Conservation (phyloP, 1,140 invertebrate genomes). For the Rhopalosiphum maidis region DNA sequence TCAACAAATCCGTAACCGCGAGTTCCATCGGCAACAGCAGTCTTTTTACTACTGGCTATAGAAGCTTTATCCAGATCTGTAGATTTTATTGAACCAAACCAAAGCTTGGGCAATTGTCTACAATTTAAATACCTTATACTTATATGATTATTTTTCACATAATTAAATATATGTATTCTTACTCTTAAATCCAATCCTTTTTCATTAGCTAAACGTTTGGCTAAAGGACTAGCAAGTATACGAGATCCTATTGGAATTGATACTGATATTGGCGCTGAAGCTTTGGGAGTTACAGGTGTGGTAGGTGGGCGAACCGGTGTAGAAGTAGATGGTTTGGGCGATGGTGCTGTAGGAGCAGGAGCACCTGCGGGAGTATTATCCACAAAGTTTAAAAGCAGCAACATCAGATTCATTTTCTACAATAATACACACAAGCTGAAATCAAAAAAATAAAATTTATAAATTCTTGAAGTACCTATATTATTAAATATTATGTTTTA, state of each 20-base stretch:
- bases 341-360: slow-evolving; percentile 61
- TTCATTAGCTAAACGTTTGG: slow-evolving; percentile 83
- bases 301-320: slow-evolving; percentile 61
- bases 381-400: slow-evolving; percentile 73
- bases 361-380: slow-evolving; percentile 63
- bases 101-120: slow-evolving; percentile 77
- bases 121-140: slow-evolving; percentile 17
- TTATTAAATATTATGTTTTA: too few relatives aligned
- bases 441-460: not conserved
- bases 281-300: slow-evolving; percentile 59
- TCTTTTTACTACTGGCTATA: slow-evolving; percentile 60
- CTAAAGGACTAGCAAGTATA: slow-evolving; percentile 91
- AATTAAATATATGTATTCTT: slow-evolving; percentile 61
- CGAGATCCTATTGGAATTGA: slow-evolving; percentile 64
- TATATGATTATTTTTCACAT: not conserved
- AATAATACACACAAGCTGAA: slow-evolving; percentile 76
- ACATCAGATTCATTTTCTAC: slow-evolving; percentile 72
- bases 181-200: slow-evolving; percentile 77
- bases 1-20: slow-evolving; percentile 73
- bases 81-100: slow-evolving; percentile 87
- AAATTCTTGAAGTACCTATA: not conserved
- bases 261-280: slow-evolving; percentile 59
- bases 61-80: slow-evolving; percentile 77
- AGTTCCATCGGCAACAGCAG: slow-evolving; percentile 55
- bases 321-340: slow-evolving; percentile 60